A percentile compares a stretch with the other conserved stretches of the same genome.
Conservation (phyloP, 2,113 vertebrate species). For the Nannospalax galili region DNA sequence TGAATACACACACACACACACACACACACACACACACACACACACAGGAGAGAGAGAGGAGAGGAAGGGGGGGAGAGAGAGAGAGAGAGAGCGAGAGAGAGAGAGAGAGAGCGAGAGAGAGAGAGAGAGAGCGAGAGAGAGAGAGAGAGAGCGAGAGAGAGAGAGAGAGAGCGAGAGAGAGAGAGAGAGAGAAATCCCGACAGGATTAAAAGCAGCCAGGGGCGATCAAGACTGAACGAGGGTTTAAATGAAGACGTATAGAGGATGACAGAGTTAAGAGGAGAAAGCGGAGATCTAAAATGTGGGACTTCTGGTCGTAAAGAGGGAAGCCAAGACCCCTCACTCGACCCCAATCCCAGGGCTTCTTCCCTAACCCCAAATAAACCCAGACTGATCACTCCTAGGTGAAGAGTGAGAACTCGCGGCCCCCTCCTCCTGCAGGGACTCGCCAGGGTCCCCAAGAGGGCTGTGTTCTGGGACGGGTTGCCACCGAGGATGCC, state of each 20-base stretch:
- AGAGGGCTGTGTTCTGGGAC: too few relatives aligned
- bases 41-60: too few relatives aligned
- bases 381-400: background rate
- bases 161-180: too few relatives aligned
- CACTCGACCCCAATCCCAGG: background rate
- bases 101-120: background rate
- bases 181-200: too few relatives aligned
- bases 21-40: too few relatives aligned
- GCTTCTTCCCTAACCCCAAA: background rate
- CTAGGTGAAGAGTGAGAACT: too few relatives aligned
- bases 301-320: slow-evolving; percentile 12
- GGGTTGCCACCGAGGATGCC: background rate
- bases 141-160: too few relatives aligned
- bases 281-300: background rate
- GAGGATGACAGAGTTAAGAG: background rate
- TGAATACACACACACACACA: too few relatives aligned
- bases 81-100: background rate
- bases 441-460: background rate
- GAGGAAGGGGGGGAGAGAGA: background rate
- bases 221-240: slow-evolving; percentile 36
- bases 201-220: background rate
- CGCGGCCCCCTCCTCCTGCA: too few relatives aligned
- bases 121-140: background rate
- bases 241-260: background rate
- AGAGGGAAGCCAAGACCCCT: background rate